Percentiles rank a stretch among this genome's conserved stretches.
These are phyloP conservation scores for Schizopygopsis malacanthus DNA, from an alignment of 2,797 vertebrate species.

Conservation along the genomic window DNA sequence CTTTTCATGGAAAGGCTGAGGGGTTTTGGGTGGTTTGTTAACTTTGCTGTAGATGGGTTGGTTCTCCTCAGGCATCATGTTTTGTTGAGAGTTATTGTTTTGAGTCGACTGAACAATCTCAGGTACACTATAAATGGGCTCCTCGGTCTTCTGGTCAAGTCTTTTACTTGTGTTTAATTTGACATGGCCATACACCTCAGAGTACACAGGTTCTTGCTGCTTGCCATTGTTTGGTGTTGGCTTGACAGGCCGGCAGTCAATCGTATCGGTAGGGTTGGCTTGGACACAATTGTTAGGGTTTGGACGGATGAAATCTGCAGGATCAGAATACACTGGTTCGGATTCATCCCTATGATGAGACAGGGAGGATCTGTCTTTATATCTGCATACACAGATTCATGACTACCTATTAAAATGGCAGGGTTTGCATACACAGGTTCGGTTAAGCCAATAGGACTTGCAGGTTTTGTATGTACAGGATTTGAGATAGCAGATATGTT, in stretches of 20 bases:
- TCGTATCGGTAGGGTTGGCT: constrained; percentile 4
- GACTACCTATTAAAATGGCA: constrained; percentile 29
- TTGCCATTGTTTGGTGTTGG: not conserved
- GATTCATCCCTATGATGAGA: constrained; percentile 7
- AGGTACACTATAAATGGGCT: constrained; percentile 58
- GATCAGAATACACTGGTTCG: constrained; percentile 73
- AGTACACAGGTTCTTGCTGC: constrained; percentile 53
- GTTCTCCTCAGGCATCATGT: constrained; percentile 28
- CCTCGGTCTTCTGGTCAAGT: constrained; percentile 34
- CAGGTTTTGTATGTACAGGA: constrained; percentile 12
- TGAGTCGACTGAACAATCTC: constrained; percentile 8
- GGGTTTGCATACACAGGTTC: constrained; percentile 38
- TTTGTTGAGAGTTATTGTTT: constrained; percentile 9
- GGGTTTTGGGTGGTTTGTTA: constrained; percentile 52
- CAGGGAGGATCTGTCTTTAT: constrained; percentile 65
- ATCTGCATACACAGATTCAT: constrained; percentile 40
- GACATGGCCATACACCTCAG: constrained; percentile 51
- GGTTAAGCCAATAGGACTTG: constrained; percentile 19
- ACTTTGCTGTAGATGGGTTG: constrained; percentile 57
- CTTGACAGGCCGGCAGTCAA: not conserved
- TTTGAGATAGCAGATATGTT: constrained; percentile 71
- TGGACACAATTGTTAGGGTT: constrained; percentile 13
- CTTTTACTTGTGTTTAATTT: constrained; percentile 5
- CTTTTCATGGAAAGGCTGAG: constrained; percentile 27
- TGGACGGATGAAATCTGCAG: constrained; percentile 60